Base-by-base conservation (phyloP, 2,113 vertebrate species). In the Osmerus eperlanus region DNA sequence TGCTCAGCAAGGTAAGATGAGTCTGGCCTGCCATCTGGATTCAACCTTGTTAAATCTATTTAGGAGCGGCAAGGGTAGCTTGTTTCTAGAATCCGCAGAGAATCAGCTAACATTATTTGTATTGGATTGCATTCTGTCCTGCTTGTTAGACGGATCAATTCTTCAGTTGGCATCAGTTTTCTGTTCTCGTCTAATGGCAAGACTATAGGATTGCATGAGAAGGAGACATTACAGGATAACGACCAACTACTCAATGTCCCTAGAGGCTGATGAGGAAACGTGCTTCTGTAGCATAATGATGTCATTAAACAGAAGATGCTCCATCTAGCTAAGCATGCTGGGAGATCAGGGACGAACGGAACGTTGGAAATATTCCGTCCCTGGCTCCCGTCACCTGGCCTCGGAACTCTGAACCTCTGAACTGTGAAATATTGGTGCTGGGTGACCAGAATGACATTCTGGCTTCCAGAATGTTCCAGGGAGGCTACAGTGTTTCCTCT, bases 1-100 rank as follows among this genome's bases (percentile, higher is more conserved):
- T 13, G 84, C 89, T 72, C 90, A 91, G 78, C 90, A 89, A 90
- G 92, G 92, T 93, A 90, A 83, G 77, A 29, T 58, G 13, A 59
- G 25, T 18, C 1, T 13, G 55, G 15, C 55, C 21, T 12, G 58
- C 61, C 1, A 13, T 60, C 7, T 25, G 16, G n/a, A 28, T 53
- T n/a, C 41, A 47, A 47, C 41, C 41, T 47, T 47, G 41, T 47
- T 47, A 9, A 47, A 47, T 47, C 41, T 47, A 47, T 47, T 47
- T 47, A 12, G 41, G 41, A 47, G 7, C 9, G 1, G 41, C 7
- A 47, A 47, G 41, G 41, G n/a, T 11, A 2, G 55, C 60, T 2
- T 2, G 2, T 28, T 21, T 60, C 15, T 61, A 16, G n/a, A 53
- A 3, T n/a, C 21, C 54, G 1, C 41, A 47, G 41, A 11, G 41